Base-by-base conservation (phyloP, 2,113 vertebrate species). In the Menura novaehollandiae region DNA sequence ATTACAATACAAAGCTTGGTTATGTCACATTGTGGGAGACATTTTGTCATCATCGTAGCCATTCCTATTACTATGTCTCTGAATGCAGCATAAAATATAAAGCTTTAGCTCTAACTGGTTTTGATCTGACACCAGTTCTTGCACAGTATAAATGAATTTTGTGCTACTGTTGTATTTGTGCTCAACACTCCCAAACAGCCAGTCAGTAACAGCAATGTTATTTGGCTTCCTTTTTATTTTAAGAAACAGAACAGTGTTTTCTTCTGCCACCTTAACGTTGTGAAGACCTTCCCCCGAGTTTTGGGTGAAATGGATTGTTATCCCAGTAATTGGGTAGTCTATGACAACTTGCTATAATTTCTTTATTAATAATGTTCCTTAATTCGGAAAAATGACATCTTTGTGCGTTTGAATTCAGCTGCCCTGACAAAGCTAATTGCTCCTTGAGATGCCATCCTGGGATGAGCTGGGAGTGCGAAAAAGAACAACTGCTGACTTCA, bases 321-420 rank as follows among this genome's bases (percentile, higher is more conserved):
- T 95, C 92, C 46, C 66, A 60, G 68, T 97, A 97, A 97, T 93
- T 97, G 94, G 90, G 71, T 94, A 91, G 71, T 87, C 92, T 66
- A 1, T 97, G 97, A 97, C 95, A 97, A 94, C 82, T 95, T 75
- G 46, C 56, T 91, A 16, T 95, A 90, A 96, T 96, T 97, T 97
- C 93, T 96, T 97, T 97, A 97, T 97, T 97, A 98, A 94, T 96
- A 97, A 97, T 94, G 56, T 94, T 97, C 81, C 87, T 86, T 97
- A 97, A 95, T 92, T 88, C 88, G 95, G 71, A 74, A 90, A 97
- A 97, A 77, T 9, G 53, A 92, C 95, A 88, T 95, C 43, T 97
- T 66, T 53, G 47, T 81, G 60, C 89, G 88, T 96, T 96, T 88
- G 89, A 96, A 94, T 97, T 96, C 87, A 79, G 83, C 93, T 97